Evolutionary conservation across 2,797 vertebrate genomes (phyloP).

Genomic region (Euthynnus affinis): DNA sequence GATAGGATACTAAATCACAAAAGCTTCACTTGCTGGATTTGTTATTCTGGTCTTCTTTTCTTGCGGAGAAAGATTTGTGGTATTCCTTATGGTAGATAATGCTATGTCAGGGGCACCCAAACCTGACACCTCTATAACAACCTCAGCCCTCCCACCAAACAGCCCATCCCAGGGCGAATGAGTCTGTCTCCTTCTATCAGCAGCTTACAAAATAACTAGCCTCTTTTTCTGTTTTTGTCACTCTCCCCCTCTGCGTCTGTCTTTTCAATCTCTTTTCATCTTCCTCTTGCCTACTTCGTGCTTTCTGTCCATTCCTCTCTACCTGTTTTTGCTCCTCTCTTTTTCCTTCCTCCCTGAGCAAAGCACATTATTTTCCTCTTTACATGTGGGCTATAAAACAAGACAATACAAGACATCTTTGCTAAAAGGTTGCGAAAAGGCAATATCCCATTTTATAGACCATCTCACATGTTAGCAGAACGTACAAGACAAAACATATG

Average conservation of each 20-base stretch:
- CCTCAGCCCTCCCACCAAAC: slow-evolving; percentile 39
- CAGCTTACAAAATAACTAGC: slow-evolving; percentile 39
- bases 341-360: not conserved
- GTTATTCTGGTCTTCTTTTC: slow-evolving; percentile 2
- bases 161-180: slow-evolving; percentile 43
- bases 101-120: slow-evolving; percentile 56
- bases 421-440: slow-evolving; percentile 17
- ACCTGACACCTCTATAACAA: slow-evolving; percentile 59
- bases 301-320: slow-evolving; percentile 2
- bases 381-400: slow-evolving; percentile 8
- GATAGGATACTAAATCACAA: not conserved
- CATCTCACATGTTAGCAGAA: not conserved
- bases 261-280: slow-evolving; percentile 30
- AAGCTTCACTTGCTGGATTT: not conserved
- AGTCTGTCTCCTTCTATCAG: slow-evolving; percentile 61
- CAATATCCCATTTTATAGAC: slow-evolving; percentile 12
- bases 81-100: slow-evolving; percentile 42
- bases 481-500: not conserved
- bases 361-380: slow-evolving; percentile 12
- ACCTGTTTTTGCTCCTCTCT: not conserved
- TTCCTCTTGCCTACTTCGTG: slow-evolving; percentile 1
- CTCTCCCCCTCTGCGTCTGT: slow-evolving; percentile 13
- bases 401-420: slow-evolving; percentile 30
- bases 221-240: slow-evolving; percentile 26
- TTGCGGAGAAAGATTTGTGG: slow-evolving; percentile 5